These are phyloP conservation scores for Stichopus chloronotus DNA, from an alignment of 35 echinoderm and acorn worm species.

Conservation along the genomic window DNA sequence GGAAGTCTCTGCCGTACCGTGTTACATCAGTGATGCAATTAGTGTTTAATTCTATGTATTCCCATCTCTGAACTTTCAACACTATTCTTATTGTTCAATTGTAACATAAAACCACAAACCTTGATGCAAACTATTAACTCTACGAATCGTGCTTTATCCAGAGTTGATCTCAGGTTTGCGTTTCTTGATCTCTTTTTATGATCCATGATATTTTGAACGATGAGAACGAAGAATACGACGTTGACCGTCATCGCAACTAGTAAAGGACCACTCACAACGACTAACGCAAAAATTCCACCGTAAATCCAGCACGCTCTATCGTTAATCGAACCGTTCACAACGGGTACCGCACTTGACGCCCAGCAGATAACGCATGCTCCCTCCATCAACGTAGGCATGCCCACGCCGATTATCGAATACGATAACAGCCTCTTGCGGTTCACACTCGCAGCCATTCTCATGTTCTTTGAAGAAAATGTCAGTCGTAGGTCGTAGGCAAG, in stretches of 20 bases:
- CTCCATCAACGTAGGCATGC: not conserved
- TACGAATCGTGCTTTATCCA: not conserved
- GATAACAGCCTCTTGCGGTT: not conserved
- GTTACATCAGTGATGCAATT: no score
- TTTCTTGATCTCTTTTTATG: not conserved
- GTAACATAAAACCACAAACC: not conserved
- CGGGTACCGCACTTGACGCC: not conserved
- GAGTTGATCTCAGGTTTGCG: not conserved
- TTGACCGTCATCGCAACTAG: not conserved
- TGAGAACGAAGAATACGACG: not conserved
- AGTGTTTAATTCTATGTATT: no score
- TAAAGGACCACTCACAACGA: not conserved
- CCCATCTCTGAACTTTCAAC: no score
- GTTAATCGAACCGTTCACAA: not conserved
- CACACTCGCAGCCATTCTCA: not conserved
- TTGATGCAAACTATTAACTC: constrained; percentile 21
- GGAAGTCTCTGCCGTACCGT: no score
- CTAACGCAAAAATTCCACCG: not conserved
- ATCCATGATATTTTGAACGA: not conserved
- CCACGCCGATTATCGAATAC: not conserved
- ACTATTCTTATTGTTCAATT: no score
- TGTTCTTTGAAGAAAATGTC: not conserved
- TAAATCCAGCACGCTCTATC: constrained; percentile 13
- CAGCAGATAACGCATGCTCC: not conserved
- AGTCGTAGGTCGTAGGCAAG: not conserved